Evolutionary conservation across 1,140 invertebrate genomes (phyloP).

Genomic region (Propsilocerus akamusi): DNA sequence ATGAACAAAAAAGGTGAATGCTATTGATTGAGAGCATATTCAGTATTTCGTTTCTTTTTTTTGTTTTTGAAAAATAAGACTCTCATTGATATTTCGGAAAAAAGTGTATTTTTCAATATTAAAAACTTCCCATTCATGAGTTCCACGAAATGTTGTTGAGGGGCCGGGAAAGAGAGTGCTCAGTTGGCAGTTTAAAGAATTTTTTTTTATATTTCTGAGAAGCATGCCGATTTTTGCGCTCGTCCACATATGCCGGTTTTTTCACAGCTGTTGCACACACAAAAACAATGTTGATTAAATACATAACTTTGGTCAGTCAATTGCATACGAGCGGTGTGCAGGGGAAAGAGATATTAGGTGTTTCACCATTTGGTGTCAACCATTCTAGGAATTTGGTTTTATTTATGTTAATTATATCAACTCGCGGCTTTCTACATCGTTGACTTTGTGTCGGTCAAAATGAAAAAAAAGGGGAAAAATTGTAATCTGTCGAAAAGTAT

Average conservation of each 20-base stretch:
- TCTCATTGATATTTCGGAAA: no score
- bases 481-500: background rate
- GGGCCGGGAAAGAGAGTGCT: no score
- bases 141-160: no score
- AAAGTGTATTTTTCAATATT: no score
- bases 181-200: no score
- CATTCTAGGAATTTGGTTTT: background rate
- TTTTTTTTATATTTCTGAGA: background rate
- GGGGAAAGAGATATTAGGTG: background rate
- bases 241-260: background rate
- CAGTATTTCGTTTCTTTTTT: no score
- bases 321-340: no score
- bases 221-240: background rate
- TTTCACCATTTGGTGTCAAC: background rate
- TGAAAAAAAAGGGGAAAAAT: background rate
- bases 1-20: no score
- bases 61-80: no score
- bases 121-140: no score
- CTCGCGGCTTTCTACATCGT: background rate
- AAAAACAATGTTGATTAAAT: background rate
- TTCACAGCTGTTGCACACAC: background rate
- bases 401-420: background rate
- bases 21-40: no score
- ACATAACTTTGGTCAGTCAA: background rate
- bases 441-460: background rate